Conservation (phyloP, 2,113 vertebrate genomes). For the Azemiops feae region DNA sequence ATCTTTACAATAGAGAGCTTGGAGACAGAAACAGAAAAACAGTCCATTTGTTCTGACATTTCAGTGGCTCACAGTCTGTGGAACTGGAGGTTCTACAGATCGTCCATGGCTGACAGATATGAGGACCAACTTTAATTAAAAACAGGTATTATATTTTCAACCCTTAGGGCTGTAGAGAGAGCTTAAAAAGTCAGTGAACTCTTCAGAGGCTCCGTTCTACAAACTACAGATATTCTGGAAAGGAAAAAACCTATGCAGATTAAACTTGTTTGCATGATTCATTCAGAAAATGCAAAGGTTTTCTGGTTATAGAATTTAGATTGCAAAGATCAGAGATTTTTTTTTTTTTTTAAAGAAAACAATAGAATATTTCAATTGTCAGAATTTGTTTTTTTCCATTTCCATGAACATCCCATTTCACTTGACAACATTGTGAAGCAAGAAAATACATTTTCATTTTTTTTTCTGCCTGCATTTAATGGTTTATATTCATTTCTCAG, state of each 20-base stretch:
- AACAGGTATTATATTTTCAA: neutral
- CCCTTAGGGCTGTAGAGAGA: neutral
- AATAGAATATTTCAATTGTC: neutral
- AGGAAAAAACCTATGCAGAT: neutral
- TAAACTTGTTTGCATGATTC: neutral
- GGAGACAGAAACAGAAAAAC: neutral
- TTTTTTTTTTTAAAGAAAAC: neutral
- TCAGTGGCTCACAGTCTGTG: neutral
- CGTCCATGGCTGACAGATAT: neutral
- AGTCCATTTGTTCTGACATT: neutral
- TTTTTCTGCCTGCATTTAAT: neutral
- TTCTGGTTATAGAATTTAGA: neutral
- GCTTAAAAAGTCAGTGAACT: neutral
- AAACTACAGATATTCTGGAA: neutral
- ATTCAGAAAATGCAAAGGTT: neutral
- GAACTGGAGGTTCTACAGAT: neutral
- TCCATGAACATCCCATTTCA: neutral
- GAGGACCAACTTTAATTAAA: neutral
- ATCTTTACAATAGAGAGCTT: neutral
- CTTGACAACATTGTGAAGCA: neutral
- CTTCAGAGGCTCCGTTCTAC: neutral
- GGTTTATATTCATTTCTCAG: neutral
- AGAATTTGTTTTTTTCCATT: neutral
- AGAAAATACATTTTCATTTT: conserved; percentile 1
- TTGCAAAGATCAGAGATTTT: neutral